phyloP scores from a whole-genome alignment of 1,140 invertebrate species.

The Helicoverpa zea region DNA sequence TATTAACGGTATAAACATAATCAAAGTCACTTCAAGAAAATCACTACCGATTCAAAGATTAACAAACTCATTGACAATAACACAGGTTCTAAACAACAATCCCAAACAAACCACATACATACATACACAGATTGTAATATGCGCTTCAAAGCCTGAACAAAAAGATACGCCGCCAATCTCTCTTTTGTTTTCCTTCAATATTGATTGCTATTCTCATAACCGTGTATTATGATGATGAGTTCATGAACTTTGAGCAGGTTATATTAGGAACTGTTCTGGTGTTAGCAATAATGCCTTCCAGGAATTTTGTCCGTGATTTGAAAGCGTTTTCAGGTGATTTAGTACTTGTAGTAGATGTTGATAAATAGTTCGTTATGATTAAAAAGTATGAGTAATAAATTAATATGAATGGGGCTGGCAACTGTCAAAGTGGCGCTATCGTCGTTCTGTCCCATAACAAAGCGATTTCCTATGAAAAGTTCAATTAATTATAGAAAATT shows the following conservation, averaged over 20 bases:
- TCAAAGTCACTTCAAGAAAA: too few species aligned
- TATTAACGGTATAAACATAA: too few species aligned
- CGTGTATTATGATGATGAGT: conserved; percentile 28
- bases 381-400: too few species aligned
- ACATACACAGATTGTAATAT: neutral
- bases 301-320: neutral
- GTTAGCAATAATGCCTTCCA: neutral
- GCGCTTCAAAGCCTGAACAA: neutral
- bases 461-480: too few species aligned
- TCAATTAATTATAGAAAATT: too few species aligned
- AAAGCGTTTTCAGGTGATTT: neutral
- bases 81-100: conserved; percentile 17
- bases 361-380: too few species aligned
- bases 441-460: too few species aligned
- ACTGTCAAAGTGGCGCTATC: too few species aligned
- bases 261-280: neutral
- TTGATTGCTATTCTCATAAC: conserved; percentile 34
- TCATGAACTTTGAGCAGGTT: neutral
- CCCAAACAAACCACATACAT: neutral
- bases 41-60: neutral
- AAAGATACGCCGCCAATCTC: conserved; percentile 21
- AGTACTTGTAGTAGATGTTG: too few species aligned
- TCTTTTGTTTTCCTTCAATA: conserved; percentile 24
- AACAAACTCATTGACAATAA: neutral
- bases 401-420: too few species aligned